phyloP scores from a whole-genome alignment of 2,797 vertebrate species.

The Sphenodon punctatus region DNA sequence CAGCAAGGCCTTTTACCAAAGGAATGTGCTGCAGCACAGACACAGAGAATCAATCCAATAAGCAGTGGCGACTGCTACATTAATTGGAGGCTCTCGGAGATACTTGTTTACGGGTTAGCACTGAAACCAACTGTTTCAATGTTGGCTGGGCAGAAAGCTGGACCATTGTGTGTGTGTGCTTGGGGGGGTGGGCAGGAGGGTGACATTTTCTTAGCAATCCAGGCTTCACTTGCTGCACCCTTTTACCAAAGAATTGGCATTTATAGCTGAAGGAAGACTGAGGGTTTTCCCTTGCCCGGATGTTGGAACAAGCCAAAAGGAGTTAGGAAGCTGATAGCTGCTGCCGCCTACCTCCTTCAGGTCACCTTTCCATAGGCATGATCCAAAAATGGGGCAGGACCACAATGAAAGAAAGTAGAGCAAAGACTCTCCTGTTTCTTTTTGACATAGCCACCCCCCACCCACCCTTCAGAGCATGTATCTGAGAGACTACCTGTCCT shows the following conservation, averaged over 20 bases:
- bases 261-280: too few relatives aligned
- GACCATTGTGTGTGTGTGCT: rapidly evolving
- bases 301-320: too few relatives aligned
- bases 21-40: conserved; percentile 56
- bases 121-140: background rate
- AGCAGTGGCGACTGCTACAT: conserved; percentile 42
- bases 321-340: too few relatives aligned
- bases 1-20: conserved; percentile 55
- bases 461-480: too few relatives aligned
- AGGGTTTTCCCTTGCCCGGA: too few relatives aligned
- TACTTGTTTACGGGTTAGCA: conserved; percentile 21
- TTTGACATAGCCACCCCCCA: too few relatives aligned
- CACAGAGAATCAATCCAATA: conserved; percentile 43
- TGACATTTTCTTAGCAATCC: background rate
- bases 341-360: too few relatives aligned
- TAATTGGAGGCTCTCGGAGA: conserved; percentile 9
- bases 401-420: too few relatives aligned
- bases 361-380: too few relatives aligned
- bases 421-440: too few relatives aligned
- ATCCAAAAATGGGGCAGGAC: too few relatives aligned
- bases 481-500: too few relatives aligned
- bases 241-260: background rate
- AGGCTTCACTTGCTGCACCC: background rate
- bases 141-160: background rate
- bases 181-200: background rate